phyloP scores from a whole-genome alignment of 2,888 invertebrate genomes.

The Meganola albula region DNA sequence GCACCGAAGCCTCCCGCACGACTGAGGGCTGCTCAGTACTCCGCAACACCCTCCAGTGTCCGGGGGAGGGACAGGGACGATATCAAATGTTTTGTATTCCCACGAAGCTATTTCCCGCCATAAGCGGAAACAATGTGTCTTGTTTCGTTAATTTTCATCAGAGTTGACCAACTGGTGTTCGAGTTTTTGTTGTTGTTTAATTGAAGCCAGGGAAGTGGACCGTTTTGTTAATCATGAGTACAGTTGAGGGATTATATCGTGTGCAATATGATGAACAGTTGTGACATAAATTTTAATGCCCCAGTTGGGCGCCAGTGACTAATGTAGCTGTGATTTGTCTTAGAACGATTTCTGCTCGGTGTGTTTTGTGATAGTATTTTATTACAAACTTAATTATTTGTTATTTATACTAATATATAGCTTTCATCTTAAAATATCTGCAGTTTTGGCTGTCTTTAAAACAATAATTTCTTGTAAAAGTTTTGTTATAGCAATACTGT shows the following conservation, averaged over 20 bases:
- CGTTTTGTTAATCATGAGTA: slow-evolving; percentile 33
- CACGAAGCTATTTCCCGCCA: slow-evolving; percentile 51
- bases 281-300: background rate
- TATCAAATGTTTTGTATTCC: slow-evolving; percentile 66
- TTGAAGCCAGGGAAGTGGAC: slow-evolving; percentile 49
- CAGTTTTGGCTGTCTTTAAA: too few species aligned
- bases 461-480: too few species aligned
- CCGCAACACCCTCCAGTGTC: slow-evolving; percentile 35
- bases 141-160: slow-evolving; percentile 62
- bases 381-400: too few species aligned
- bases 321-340: background rate
- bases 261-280: background rate
- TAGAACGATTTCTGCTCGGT: too few species aligned
- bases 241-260: background rate
- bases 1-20: slow-evolving; percentile 41
- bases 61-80: slow-evolving; percentile 47
- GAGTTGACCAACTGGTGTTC: slow-evolving; percentile 50
- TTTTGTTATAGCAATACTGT: too few species aligned
- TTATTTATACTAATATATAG: too few species aligned
- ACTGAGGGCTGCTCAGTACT: slow-evolving; percentile 43
- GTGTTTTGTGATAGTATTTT: too few species aligned
- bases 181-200: slow-evolving; percentile 60
- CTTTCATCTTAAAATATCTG: too few species aligned
- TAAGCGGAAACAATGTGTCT: slow-evolving; percentile 60
- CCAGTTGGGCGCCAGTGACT: background rate